A percentile compares a stretch with the other conserved stretches of the same genome.
phyloP scores from a whole-genome alignment of 2,113 vertebrate genomes.

The Picathartes gymnocephalus region DNA sequence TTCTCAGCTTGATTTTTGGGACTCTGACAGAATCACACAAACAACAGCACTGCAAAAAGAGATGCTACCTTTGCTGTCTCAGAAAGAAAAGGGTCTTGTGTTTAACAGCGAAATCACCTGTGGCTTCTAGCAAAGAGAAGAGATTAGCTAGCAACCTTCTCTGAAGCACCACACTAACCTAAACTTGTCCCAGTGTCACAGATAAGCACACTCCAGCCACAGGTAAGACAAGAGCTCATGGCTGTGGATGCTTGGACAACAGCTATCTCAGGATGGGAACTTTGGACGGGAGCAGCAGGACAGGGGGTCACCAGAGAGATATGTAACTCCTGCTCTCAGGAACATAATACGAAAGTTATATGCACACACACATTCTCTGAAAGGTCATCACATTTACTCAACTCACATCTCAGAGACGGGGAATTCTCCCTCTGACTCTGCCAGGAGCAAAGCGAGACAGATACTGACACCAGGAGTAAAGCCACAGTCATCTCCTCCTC shows the following conservation, averaged over 20 bases:
- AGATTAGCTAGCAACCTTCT: neutral
- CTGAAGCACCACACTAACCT: neutral
- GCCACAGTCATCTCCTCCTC: neutral
- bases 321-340: neutral
- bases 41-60: neutral
- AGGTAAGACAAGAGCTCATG: neutral
- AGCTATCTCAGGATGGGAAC: neutral
- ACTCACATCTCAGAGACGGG: neutral
- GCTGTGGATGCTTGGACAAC: neutral
- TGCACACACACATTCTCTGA: neutral
- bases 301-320: neutral
- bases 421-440: constrained; percentile 19
- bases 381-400: constrained; percentile 11
- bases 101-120: neutral
- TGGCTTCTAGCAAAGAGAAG: neutral
- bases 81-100: neutral
- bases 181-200: neutral
- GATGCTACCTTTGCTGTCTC: neutral
- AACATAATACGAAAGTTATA: neutral
- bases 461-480: neutral
- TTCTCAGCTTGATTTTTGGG: neutral
- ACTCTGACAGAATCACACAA: neutral
- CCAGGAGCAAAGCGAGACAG: neutral
- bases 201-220: neutral
- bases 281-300: neutral